Conservation (phyloP, 2,797 vertebrate species). For the Coreius guichenoti region DNA sequence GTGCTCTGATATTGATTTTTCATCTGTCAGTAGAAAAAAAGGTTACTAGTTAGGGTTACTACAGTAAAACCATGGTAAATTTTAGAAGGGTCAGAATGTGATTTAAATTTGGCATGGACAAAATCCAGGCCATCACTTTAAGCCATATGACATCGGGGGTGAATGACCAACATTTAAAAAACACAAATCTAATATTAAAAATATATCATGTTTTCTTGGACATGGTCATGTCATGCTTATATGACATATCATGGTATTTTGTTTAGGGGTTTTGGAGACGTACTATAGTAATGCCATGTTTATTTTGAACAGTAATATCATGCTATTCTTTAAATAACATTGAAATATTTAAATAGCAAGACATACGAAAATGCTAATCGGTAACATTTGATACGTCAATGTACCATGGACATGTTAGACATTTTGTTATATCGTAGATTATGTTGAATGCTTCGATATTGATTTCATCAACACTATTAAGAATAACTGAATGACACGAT, state of each 20-base stretch:
- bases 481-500: conserved; percentile 19
- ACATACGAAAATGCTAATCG: background rate
- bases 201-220: too few species aligned
- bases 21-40: background rate
- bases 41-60: too few species aligned
- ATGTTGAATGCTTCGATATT: background rate
- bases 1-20: background rate
- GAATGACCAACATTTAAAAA: background rate
- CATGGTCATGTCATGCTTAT: background rate
- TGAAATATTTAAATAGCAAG: background rate
- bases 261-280: too few species aligned
- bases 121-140: background rate
- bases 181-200: too few species aligned
- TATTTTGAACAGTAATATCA: background rate
- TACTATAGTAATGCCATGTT: background rate
- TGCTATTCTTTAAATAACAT: background rate
- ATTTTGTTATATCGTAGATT: background rate
- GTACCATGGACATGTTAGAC: background rate
- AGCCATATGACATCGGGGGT: background rate
- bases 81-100: background rate
- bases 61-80: background rate
- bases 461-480: background rate
- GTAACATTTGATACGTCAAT: background rate
- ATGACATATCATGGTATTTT: too few species aligned
- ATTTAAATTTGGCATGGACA: background rate